Base-by-base conservation (phyloP, 2,888 invertebrate genomes). In the Brassicogethes aeneus region DNA sequence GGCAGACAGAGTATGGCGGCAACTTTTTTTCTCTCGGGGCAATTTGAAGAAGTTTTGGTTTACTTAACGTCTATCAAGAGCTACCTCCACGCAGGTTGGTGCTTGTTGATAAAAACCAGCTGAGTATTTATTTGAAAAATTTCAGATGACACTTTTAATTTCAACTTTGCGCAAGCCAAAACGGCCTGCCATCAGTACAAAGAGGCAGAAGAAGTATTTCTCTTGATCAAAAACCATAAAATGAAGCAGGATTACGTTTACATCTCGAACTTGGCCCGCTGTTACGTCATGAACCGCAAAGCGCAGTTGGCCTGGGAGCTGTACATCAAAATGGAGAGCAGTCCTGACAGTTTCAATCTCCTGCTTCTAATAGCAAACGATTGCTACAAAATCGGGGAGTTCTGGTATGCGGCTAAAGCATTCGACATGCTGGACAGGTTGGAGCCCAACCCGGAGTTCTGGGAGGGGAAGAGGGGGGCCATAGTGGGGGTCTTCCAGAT, bases 1-100 rank as follows among this genome's bases (percentile, higher is more conserved):
- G 92, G 99, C 1, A 75, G 99, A 17, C 95, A 99, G 68, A 94
- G 96, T 64, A 97, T 99, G 96, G 93, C 97, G 0, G 93, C 96
- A 0, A 91, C 91, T 2, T 93, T 92, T 70, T 99, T 99, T 69
- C 74, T 99, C 2, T 82, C 90, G 35, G 84, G 84, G 14, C 94
- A 96, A 66, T 96, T 92, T 66, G 95, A 96, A 59, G 95, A 99
- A 69, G 96, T 95, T 34, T 76, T 95, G 13, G 85, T 96, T 16
- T 99, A 97, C 62, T 77, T 99, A 55, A 92, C 93, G 64, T 96
- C 96, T 0, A 94, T 99, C 61, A 91, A 95, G 66, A 94, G 93
- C 56, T 97, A 95, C 67, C 93, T 95, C 62, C 66, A 69, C 57
- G 63, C 66, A 50, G 66, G 66, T 63, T 52, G 40, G 23, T 12